Evolutionary conservation across 1,140 invertebrate species (phyloP).

Genomic region (Onthophagus taurus): DNA sequence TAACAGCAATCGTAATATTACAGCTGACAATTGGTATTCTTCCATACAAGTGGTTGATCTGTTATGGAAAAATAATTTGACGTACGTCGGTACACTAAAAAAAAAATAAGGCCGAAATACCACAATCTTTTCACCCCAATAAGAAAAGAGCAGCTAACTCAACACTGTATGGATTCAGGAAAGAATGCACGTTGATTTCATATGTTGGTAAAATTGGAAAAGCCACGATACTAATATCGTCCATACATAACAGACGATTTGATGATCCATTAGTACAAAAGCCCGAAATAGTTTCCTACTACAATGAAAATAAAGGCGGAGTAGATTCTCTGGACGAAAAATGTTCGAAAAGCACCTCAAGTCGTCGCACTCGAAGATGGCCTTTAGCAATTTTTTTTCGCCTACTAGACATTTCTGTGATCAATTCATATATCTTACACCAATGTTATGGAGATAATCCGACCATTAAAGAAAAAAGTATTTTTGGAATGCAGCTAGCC

Average conservation of each 20-base stretch:
- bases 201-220: not conserved
- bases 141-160: not conserved
- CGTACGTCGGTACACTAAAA: constrained; percentile 20
- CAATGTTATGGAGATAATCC: not conserved
- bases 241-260: constrained; percentile 21
- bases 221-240: constrained; percentile 21
- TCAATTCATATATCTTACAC: constrained; percentile 3
- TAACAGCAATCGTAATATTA: constrained; percentile 29
- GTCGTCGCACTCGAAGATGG: constrained; percentile 30
- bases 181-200: not conserved
- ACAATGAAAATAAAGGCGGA: constrained; percentile 33
- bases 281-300: constrained; percentile 28
- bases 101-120: constrained; percentile 14
- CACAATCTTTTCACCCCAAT: not conserved
- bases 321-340: constrained; percentile 32
- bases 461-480: not conserved
- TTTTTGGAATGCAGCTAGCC: not conserved
- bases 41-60: constrained; percentile 30
- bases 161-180: not conserved
- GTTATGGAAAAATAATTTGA: constrained; percentile 29
- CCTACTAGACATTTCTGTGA: not conserved
- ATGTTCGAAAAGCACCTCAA: constrained; percentile 25
- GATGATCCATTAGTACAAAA: constrained; percentile 24
- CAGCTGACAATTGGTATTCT: constrained; percentile 36
- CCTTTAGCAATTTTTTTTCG: constrained; percentile 27